Conservation (phyloP, 1,140 invertebrate species). For the Copidosoma floridanum region DNA sequence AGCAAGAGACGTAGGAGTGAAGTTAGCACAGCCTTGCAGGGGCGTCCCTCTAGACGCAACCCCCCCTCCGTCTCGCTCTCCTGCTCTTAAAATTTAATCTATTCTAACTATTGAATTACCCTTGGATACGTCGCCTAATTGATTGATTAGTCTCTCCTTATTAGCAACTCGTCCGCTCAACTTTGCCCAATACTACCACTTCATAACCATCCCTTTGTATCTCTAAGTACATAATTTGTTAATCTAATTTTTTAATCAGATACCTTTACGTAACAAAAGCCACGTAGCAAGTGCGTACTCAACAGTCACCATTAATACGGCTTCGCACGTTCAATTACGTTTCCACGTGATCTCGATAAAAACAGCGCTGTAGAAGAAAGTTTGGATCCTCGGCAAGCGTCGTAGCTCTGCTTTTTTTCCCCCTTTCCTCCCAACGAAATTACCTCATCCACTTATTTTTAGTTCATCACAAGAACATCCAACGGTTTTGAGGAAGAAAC, state of each 20-base stretch:
- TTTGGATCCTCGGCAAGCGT: neutral
- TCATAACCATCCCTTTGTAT: too few species aligned
- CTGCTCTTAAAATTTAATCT: slow-evolving; percentile 7
- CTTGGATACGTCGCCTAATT: neutral
- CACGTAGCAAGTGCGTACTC: too few species aligned
- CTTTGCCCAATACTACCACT: too few species aligned
- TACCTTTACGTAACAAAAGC: too few species aligned
- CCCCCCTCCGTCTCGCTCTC: neutral
- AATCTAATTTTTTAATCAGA: too few species aligned
- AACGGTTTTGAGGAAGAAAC: neutral
- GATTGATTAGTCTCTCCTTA: neutral
- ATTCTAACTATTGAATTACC: slow-evolving; percentile 12
- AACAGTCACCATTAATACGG: too few species aligned
- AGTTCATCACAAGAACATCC: slow-evolving; percentile 13
- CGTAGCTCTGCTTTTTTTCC: too few species aligned
- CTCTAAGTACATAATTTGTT: too few species aligned
- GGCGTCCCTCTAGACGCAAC: neutral
- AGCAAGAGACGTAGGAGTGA: neutral
- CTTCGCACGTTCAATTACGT: too few species aligned
- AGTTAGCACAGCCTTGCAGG: neutral
- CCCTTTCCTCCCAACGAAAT: neutral
- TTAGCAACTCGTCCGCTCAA: too few species aligned
- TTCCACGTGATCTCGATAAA: too few species aligned
- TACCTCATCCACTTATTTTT: slow-evolving; percentile 17
- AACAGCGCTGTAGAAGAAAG: too few species aligned